Conservation (phyloP, 2,888 invertebrate species). For the Spodoptera littoralis region DNA sequence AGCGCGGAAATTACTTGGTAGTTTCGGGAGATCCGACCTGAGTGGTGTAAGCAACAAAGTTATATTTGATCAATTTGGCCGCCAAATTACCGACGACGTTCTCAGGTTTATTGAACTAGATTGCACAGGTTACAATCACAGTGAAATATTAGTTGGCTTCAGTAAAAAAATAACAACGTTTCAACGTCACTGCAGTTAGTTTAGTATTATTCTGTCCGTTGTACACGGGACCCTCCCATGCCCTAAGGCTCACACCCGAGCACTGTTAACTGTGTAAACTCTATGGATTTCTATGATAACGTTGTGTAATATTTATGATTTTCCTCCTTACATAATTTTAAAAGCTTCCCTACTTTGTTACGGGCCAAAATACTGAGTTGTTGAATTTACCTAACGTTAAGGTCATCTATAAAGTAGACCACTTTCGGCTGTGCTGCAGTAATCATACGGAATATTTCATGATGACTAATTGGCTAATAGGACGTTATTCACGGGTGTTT, state of each 20-base stretch:
- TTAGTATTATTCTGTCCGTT: neutral
- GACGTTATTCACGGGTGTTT: slow-evolving; percentile 35
- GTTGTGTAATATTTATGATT: slow-evolving; percentile 6
- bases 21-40: slow-evolving; percentile 39
- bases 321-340: slow-evolving; percentile 11
- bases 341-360: slow-evolving; percentile 6
- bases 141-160: neutral
- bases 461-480: slow-evolving; percentile 52
- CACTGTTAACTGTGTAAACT: slow-evolving; percentile 1
- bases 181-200: no score
- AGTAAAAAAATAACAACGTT: no score
- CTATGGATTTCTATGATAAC: neutral
- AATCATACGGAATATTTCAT: slow-evolving; percentile 54
- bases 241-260: neutral
- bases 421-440: slow-evolving; percentile 31
- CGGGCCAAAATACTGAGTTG: slow-evolving; percentile 20
- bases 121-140: slow-evolving; percentile 2
- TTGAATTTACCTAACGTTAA: slow-evolving; percentile 21
- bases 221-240: neutral
- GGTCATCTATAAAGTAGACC: slow-evolving; percentile 19
- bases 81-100: slow-evolving; percentile 16
- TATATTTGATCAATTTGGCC: slow-evolving; percentile 47
- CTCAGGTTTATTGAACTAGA: slow-evolving; percentile 4
- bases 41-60: slow-evolving; percentile 39
- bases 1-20: slow-evolving; percentile 55